These are phyloP conservation scores for Brachionichthys hirsutus DNA, from an alignment of 2,113 vertebrate species.

Conservation along the genomic window DNA sequence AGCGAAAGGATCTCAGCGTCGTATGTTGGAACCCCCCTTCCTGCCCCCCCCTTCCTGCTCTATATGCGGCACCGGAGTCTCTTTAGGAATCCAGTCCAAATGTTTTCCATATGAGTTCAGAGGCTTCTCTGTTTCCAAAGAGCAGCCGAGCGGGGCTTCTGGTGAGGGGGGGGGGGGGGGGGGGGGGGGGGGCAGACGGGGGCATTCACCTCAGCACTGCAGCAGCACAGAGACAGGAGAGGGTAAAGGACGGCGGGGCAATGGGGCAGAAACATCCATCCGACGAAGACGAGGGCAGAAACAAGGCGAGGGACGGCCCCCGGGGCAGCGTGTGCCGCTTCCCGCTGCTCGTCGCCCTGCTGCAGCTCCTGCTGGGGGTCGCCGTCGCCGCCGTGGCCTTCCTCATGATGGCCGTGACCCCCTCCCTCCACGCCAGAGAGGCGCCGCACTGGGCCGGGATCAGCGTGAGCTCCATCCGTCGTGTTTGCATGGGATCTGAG, in stretches of 20 bases:
- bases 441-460: constrained; percentile 98
- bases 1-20: constrained; percentile 59
- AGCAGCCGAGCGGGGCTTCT: constrained; percentile 71
- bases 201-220: constrained; percentile 50
- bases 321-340: constrained; percentile 91
- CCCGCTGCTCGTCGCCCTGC: constrained; percentile 88
- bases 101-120: constrained; percentile 99
- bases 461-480: constrained; percentile 85
- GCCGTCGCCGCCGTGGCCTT: constrained; percentile 88
- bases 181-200: constrained; percentile 52
- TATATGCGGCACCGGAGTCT: constrained; percentile 85
- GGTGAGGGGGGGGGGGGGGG: constrained; percentile 60
- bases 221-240: constrained; percentile 31
- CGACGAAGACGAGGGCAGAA: constrained; percentile 63
- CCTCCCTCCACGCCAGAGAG: constrained; percentile 91
- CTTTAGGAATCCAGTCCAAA: constrained; percentile 82
- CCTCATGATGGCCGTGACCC: constrained; percentile 87
- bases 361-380: constrained; percentile 90
- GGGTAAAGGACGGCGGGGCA: constrained; percentile 37
- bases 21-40: constrained; percentile 86
- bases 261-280: constrained; percentile 69
- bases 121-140: constrained; percentile 82
- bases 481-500: constrained; percentile 56
- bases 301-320: constrained; percentile 75
- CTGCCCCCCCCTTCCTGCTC: constrained; percentile 68